Base-by-base conservation (phyloP, 2,888 invertebrate species). In the Leptogaster cylindrica region DNA sequence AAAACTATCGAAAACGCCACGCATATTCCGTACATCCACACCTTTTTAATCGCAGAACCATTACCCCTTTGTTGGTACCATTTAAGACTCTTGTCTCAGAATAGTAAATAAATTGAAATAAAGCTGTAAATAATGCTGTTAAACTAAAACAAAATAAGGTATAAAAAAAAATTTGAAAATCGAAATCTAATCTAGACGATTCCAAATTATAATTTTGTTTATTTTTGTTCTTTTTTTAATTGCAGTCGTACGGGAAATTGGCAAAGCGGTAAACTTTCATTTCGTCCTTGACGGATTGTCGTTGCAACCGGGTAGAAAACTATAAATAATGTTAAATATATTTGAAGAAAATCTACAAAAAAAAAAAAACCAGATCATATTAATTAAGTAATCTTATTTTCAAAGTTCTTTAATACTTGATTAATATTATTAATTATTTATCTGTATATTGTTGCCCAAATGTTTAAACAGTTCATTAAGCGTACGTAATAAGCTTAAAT, bases 221-320 rank as follows among this genome's bases (percentile, higher is more conserved):
- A 68, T 68, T 69, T 71, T 68, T 66, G 46, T 70, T 68, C 51
- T 65, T 65, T 69, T 68, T 71, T 71, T 68, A 69, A 69, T 71
- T 71, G 68, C 71, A 71, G 71, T 71, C 71, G 61, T 71, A 66
- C 67, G 71, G 69, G 71, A 71, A 71, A 71, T 71, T 71, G 69
- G 69, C 71, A 61, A 71, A 71, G 68, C 71, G 71, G 65, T 71
- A 71, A 71, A 36, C 51, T 28, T 68, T 46, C 36, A 48, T 31
- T 48, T 55, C 55, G 55, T 55, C 36, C 55, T 68, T 28, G 58
- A 65, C 48, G 65, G 65, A 65, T 65, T 65, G 65, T 41, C 48
- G 51, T 55, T n/a, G 65, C 58, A 66, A 33, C 50, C 64, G 44
- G 39, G 55, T 69, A 66, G 63, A 39, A 55, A 63, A 65, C 36